Conservation (phyloP, 2,888 invertebrate genomes). For the Chaitophorus viminalis region DNA sequence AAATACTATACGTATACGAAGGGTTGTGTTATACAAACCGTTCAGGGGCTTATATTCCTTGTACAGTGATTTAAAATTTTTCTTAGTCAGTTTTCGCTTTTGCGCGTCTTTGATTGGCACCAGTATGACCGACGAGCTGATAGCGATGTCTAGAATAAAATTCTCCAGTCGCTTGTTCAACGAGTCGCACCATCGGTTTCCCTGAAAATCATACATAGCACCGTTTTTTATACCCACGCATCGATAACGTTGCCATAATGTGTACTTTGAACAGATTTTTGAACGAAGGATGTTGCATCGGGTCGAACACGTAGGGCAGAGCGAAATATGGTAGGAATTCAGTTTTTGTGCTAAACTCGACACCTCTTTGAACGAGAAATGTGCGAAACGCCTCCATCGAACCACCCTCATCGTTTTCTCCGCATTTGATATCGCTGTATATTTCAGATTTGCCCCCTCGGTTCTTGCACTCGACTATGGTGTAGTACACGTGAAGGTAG, state of each 20-base stretch:
- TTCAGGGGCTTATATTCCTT: constrained; percentile 54
- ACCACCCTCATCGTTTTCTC: constrained; percentile 44
- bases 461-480: constrained; percentile 66
- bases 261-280: constrained; percentile 69
- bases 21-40: not conserved
- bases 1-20: too few relatives aligned
- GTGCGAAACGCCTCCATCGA: constrained; percentile 67
- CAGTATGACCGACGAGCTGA: constrained; percentile 62
- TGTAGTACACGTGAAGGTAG: constrained; percentile 67
- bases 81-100: constrained; percentile 37
- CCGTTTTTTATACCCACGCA: not conserved
- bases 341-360: constrained; percentile 69
- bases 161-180: constrained; percentile 63
- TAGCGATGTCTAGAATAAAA: constrained; percentile 64
- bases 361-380: constrained; percentile 68
- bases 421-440: not conserved
- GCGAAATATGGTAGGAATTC: constrained; percentile 72
- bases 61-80: constrained; percentile 33
- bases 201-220: not conserved
- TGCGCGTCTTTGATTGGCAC: constrained; percentile 23
- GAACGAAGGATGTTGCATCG: constrained; percentile 70
- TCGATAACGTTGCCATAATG: not conserved
- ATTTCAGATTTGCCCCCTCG: not conserved
- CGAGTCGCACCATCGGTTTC: constrained; percentile 64
- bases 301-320: constrained; percentile 71